phyloP scores from a whole-genome alignment of 2,888 invertebrate genomes.

The Timema cristinae region DNA sequence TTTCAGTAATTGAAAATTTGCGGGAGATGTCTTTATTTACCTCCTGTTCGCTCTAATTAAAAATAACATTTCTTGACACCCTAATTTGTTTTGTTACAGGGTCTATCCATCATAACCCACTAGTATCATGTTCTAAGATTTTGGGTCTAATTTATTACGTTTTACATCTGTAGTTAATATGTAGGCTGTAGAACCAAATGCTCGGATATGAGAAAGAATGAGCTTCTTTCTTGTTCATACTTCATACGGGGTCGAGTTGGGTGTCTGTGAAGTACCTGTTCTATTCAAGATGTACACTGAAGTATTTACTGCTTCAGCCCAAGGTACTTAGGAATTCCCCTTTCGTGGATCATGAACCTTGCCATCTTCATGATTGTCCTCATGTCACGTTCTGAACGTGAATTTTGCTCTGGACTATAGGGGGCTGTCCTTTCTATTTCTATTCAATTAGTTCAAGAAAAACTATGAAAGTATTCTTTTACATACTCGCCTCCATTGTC shows the following conservation, averaged over 20 bases:
- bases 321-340: background rate
- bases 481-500: background rate
- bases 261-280: background rate
- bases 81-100: background rate
- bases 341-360: background rate
- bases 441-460: background rate
- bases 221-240: background rate
- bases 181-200: background rate
- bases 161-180: background rate
- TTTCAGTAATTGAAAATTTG: no score
- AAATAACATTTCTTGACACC: background rate
- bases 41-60: no score
- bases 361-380: background rate
- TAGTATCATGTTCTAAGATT: background rate
- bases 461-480: background rate
- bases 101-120: background rate
- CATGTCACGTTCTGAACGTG: background rate
- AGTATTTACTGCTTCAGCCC: background rate
- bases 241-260: background rate
- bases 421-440: background rate
- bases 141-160: background rate
- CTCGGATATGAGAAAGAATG: background rate
- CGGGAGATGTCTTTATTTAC: no score
- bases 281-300: background rate
- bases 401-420: slow-evolving; percentile 1